These are phyloP conservation scores for Drosophila oshimai DNA, from an alignment of 1,140 invertebrate genomes.

Conservation along the genomic window DNA sequence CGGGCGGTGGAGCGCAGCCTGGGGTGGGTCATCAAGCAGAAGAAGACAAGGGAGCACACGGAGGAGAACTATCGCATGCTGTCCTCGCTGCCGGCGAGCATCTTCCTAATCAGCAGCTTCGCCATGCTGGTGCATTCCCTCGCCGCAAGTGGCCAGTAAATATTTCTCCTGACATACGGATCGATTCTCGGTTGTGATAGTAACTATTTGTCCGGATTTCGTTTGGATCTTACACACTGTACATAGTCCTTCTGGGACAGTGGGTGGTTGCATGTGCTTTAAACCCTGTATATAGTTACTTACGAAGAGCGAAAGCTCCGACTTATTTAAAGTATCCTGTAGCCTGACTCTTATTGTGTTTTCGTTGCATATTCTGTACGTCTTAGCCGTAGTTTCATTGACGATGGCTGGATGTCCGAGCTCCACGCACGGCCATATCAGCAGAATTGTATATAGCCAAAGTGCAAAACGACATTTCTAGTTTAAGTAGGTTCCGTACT, in stretches of 20 bases:
- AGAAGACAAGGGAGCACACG: slow-evolving; percentile 89
- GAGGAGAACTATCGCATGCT: slow-evolving; percentile 88
- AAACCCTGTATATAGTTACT: slow-evolving; percentile 48
- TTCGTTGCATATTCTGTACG: slow-evolving; percentile 3
- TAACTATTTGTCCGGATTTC: slow-evolving; percentile 26
- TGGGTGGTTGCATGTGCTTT: slow-evolving; percentile 38
- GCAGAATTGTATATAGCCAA: slow-evolving; percentile 50
- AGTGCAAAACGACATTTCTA: slow-evolving; percentile 38
- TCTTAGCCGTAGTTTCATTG: slow-evolving; percentile 24
- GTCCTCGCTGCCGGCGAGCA: slow-evolving; percentile 87
- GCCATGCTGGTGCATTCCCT: slow-evolving; percentile 83
- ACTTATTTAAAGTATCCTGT: slow-evolving; percentile 7
- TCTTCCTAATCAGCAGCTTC: slow-evolving; percentile 86
- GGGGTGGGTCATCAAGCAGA: slow-evolving; percentile 91
- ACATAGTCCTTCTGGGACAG: slow-evolving; percentile 3
- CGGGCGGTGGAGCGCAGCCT: slow-evolving; percentile 94
- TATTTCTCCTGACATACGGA: slow-evolving; percentile 18
- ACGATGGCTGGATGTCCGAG: background rate
- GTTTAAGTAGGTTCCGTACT: slow-evolving; percentile 40
- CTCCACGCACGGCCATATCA: slow-evolving; percentile 19
- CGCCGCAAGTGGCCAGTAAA: slow-evolving; percentile 23
- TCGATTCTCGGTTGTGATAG: slow-evolving; percentile 60
- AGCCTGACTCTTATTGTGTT: slow-evolving; percentile 10
- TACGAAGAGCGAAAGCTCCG: background rate
- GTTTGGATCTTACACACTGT: slow-evolving; percentile 8